Evolutionary conservation across 2,888 invertebrate species (phyloP).

Genomic region (Lithophane ornitopus): DNA sequence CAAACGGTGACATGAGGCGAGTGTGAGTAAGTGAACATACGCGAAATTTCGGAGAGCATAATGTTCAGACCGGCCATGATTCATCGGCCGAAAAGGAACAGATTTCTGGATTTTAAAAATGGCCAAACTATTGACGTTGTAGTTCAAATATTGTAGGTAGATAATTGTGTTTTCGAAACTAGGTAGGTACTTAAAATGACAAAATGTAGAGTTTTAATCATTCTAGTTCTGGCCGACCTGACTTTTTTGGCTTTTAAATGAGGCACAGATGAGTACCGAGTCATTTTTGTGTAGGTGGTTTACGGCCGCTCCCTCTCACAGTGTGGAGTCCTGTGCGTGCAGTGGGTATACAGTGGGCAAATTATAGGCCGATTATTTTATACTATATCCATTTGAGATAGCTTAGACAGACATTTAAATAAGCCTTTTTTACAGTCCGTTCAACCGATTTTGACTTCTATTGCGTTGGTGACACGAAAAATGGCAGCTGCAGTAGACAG

Average conservation of each 20-base stretch:
- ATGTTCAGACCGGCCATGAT: neutral
- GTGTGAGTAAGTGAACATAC: neutral
- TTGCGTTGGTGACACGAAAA: no score
- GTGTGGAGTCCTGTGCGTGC: neutral
- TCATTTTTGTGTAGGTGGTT: neutral
- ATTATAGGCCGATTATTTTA: neutral
- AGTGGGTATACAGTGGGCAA: neutral
- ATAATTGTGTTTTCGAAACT: neutral
- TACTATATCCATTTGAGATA: no score
- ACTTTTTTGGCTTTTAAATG: neutral
- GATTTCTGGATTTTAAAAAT: conserved; percentile 13
- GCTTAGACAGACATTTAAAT: no score
- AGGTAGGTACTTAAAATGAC: neutral
- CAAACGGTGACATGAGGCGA: neutral
- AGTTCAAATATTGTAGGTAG: conserved; percentile 24
- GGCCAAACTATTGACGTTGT: conserved; percentile 45
- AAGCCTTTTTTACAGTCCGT: no score
- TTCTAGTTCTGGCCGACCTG: neutral
- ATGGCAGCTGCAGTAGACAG: no score
- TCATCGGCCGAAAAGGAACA: neutral
- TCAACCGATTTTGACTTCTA: no score
- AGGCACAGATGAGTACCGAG: neutral
- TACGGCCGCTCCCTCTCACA: neutral
- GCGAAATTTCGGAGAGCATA: neutral
- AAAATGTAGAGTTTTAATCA: neutral